phyloP scores from a whole-genome alignment of 92 coral and sea anemone species.

The Porites cylindrica region DNA sequence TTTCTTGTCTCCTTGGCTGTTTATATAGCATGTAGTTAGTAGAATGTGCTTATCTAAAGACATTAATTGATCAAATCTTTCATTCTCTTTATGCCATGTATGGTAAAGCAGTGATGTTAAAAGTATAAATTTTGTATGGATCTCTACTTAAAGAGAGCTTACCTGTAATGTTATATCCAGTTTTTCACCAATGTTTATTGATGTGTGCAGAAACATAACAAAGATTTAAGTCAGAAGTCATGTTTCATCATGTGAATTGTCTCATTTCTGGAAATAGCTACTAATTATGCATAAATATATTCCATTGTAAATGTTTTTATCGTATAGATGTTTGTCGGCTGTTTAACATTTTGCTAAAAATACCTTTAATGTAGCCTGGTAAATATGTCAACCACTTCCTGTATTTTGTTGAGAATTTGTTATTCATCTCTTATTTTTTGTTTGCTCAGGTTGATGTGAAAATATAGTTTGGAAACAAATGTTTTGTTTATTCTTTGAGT shows the following conservation, averaged over 20 bases:
- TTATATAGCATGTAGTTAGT: too few species aligned
- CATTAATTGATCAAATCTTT: too few species aligned
- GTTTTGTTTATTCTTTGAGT: too few species aligned
- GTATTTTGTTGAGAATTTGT: not conserved
- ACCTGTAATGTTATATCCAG: conserved; percentile 14
- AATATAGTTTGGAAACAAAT: too few species aligned
- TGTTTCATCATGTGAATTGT: not conserved
- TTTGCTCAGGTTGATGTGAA: not conserved
- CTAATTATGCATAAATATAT: not conserved
- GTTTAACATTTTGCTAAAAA: not conserved
- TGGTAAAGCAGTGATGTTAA: too few species aligned
- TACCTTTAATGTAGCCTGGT: not conserved
- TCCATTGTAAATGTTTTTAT: too few species aligned
- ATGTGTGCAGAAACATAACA: not conserved
- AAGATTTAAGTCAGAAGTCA: not conserved
- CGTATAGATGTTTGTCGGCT: too few species aligned
- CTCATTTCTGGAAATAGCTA: not conserved
- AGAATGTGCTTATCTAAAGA: too few species aligned
- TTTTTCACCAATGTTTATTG: not conserved
- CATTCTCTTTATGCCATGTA: too few species aligned
- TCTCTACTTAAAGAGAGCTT: not conserved
- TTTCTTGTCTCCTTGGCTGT: too few species aligned
- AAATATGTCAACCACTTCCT: not conserved
- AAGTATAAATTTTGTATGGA: too few species aligned
- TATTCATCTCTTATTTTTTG: not conserved